Conservation (phyloP, 2,888 invertebrate species). For the Lepidochitona cinerea region DNA sequence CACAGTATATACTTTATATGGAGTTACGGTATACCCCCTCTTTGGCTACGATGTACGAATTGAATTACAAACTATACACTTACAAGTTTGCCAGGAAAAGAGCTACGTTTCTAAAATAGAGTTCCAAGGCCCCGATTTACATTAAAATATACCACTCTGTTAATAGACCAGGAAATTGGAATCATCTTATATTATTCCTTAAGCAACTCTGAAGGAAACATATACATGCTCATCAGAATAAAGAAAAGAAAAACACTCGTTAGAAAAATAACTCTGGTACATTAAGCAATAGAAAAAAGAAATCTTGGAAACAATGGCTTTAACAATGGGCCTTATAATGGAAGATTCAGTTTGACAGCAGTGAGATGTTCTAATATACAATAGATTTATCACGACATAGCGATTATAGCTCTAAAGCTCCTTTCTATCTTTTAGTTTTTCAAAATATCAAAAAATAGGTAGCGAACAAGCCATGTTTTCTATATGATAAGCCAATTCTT, state of each 20-base stretch:
- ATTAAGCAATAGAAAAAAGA: background rate
- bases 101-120: slow-evolving; percentile 5
- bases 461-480: too few relatives aligned
- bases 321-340: background rate
- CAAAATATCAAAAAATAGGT: too few relatives aligned
- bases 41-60: background rate
- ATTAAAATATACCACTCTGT: slow-evolving; percentile 8
- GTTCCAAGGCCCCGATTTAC: slow-evolving; percentile 2
- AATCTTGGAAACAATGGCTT: too few relatives aligned
- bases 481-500: too few relatives aligned
- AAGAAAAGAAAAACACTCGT: background rate
- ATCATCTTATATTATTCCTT: background rate
- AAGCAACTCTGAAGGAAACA: too few relatives aligned
- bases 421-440: too few relatives aligned
- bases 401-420: too few relatives aligned
- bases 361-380: slow-evolving; percentile 5
- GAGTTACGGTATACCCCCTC: background rate
- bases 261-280: slow-evolving; percentile 2
- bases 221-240: background rate
- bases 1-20: slow-evolving; percentile 1
- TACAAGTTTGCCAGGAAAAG: slow-evolving; percentile 2
- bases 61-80: slow-evolving; percentile 3
- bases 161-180: background rate
- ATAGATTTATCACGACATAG: too few relatives aligned
- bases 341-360: slow-evolving; percentile 7